phyloP scores from a whole-genome alignment of 2,888 invertebrate genomes.

The Carcina quercana region DNA sequence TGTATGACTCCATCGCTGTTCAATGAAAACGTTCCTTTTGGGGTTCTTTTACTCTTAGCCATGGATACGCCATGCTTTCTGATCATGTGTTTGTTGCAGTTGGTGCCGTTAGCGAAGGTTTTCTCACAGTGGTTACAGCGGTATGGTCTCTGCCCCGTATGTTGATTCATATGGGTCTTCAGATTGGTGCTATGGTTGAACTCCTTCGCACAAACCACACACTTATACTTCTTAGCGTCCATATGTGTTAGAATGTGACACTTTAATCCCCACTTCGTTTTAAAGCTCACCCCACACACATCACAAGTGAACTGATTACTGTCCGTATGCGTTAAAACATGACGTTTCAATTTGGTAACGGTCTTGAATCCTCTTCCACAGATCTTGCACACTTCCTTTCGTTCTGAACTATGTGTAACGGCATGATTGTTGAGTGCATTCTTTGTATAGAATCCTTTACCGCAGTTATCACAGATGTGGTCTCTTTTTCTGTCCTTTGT shows the following conservation, averaged over 20 bases:
- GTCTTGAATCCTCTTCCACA: constrained; percentile 30
- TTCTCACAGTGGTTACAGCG: constrained; percentile 76
- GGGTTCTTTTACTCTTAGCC: constrained; percentile 37
- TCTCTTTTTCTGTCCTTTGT: constrained; percentile 24
- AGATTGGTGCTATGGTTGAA: constrained; percentile 80
- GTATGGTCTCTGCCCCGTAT: constrained; percentile 77
- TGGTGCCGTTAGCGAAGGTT: constrained; percentile 81
- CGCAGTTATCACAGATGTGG: constrained; percentile 17
- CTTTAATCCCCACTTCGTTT: constrained; percentile 41
- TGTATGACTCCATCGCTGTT: constrained; percentile 18
- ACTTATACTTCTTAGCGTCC: constrained; percentile 73
- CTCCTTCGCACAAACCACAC: constrained; percentile 77
- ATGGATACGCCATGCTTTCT: constrained; percentile 69
- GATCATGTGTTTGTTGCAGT: constrained; percentile 84
- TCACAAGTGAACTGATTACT: constrained; percentile 25
- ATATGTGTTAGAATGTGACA: constrained; percentile 80
- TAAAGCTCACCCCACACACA: constrained; percentile 26
- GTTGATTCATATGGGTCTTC: constrained; percentile 77
- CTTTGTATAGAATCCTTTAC: constrained; percentile 16
- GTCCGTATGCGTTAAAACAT: constrained; percentile 22
- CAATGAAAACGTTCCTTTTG: constrained; percentile 27
- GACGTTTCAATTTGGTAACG: constrained; percentile 18
- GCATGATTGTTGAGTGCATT: constrained; percentile 13
- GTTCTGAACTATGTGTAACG: constrained; percentile 10
- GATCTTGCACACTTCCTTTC: constrained; percentile 26